Conservation (phyloP, 2,888 invertebrate genomes). For the Flabesymbios commensalis region DNA sequence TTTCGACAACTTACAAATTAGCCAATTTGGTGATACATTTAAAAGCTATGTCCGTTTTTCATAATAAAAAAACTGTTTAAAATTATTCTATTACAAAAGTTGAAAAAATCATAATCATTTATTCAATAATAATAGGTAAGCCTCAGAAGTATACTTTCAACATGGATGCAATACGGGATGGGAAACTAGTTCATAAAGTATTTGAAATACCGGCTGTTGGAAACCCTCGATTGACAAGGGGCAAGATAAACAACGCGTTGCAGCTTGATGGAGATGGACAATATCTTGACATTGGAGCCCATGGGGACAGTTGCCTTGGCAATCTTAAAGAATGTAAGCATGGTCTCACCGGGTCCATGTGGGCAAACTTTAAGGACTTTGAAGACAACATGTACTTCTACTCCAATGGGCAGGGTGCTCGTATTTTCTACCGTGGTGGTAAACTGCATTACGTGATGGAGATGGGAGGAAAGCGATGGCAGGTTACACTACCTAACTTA, state of each 20-base stretch:
- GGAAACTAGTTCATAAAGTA: slow-evolving; percentile 34
- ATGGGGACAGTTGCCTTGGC: slow-evolving; percentile 47
- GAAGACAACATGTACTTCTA: slow-evolving; percentile 47
- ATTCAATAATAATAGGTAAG: neutral
- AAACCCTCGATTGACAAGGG: slow-evolving; percentile 40
- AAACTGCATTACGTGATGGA: slow-evolving; percentile 43
- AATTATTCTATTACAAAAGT: too few species aligned
- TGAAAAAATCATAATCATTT: too few species aligned
- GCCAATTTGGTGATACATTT: too few species aligned
- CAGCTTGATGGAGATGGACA: slow-evolving; percentile 47
- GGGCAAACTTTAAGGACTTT: slow-evolving; percentile 48
- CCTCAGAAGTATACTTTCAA: neutral
- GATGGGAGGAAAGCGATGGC: slow-evolving; percentile 38
- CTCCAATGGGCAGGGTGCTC: slow-evolving; percentile 28
- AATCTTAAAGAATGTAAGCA: slow-evolving; percentile 47
- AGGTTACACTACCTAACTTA: slow-evolving; percentile 39
- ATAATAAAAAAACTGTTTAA: too few species aligned
- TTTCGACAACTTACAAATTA: too few species aligned
- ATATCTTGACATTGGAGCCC: slow-evolving; percentile 51
- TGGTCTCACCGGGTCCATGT: slow-evolving; percentile 52
- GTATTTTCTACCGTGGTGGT: slow-evolving; percentile 45
- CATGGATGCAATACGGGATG: slow-evolving; percentile 18
- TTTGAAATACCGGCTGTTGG: slow-evolving; percentile 39
- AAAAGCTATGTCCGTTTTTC: too few species aligned
- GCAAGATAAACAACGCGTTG: slow-evolving; percentile 49